A percentile compares a stretch with the other conserved stretches of the same genome.
Evolutionary conservation across 2,113 vertebrate genomes (phyloP).

Genomic region (Amazona vittata): DNA sequence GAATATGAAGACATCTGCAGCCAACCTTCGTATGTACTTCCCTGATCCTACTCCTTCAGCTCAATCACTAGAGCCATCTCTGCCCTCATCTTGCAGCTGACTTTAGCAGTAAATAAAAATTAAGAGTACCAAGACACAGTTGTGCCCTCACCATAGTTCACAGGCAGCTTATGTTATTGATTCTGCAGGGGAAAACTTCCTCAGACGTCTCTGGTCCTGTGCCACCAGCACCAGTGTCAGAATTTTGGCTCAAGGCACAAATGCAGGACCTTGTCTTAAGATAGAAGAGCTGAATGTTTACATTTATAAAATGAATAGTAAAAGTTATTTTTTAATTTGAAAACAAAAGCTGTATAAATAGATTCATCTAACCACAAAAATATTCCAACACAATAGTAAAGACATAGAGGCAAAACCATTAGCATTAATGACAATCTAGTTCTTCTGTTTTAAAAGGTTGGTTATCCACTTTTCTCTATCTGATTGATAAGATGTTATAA

Average conservation of each 20-base stretch:
- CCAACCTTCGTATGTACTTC: neutral
- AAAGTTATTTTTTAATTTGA: neutral
- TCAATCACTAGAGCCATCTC: neutral
- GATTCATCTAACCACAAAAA: conserved; percentile 21
- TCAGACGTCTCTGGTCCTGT: neutral
- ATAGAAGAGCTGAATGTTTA: neutral
- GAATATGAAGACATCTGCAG: neutral
- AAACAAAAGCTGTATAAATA: neutral
- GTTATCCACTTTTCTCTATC: conserved; percentile 39
- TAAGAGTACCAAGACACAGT: neutral
- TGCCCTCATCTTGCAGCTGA: neutral
- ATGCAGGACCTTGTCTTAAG: neutral
- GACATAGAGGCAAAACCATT: conserved; percentile 30
- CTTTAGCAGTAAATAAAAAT: neutral
- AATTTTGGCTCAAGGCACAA: neutral
- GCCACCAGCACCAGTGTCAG: neutral
- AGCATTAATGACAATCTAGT: conserved; percentile 18
- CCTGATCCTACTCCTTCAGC: neutral
- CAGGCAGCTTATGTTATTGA: neutral
- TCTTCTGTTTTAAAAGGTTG: conserved; percentile 5
- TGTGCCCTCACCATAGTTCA: neutral
- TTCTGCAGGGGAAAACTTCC: neutral
- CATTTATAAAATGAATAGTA: neutral
- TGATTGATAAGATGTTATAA: conserved; percentile 65
- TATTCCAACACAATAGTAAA: neutral